These are phyloP conservation scores for Peromyscus eremicus DNA, from an alignment of 2,797 vertebrate species.

Conservation along the genomic window DNA sequence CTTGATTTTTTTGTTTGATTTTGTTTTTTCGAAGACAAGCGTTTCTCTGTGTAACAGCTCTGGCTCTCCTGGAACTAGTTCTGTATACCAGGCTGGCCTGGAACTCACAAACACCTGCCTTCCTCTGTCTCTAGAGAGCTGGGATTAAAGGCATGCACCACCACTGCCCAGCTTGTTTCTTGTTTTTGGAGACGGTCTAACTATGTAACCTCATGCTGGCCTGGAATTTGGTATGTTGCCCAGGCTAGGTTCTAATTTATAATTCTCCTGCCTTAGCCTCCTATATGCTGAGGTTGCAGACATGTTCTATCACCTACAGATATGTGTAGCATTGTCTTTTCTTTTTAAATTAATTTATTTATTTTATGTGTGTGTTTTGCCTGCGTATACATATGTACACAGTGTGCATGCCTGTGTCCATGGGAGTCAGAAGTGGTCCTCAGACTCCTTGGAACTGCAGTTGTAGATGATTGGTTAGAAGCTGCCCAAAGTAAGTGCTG, in stretches of 20 bases:
- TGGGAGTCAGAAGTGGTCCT: not conserved
- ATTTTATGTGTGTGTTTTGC: not conserved
- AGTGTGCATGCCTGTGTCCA: not conserved
- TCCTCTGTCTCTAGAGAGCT: not conserved
- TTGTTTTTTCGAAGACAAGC: not conserved
- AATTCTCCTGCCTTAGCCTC: not conserved
- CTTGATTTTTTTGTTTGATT: not conserved
- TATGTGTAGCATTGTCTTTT: not conserved
- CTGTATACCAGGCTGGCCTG: not conserved
- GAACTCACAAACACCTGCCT: not conserved
- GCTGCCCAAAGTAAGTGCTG: not conserved
- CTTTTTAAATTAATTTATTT: not conserved
- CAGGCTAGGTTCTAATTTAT: not conserved
- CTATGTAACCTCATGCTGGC: not conserved
- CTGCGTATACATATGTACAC: not conserved
- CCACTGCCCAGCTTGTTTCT: not conserved
- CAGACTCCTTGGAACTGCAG: not conserved
- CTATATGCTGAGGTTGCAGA: not conserved
- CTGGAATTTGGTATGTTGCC: not conserved
- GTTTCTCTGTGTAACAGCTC: not conserved
- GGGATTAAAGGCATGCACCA: not conserved
- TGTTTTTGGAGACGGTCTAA: not conserved
- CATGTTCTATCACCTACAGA: not conserved
- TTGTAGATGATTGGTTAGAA: not conserved
- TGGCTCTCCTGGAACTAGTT: not conserved